Base-by-base conservation (phyloP, 2,113 vertebrate species). In the Elephantulus edwardii region DNA sequence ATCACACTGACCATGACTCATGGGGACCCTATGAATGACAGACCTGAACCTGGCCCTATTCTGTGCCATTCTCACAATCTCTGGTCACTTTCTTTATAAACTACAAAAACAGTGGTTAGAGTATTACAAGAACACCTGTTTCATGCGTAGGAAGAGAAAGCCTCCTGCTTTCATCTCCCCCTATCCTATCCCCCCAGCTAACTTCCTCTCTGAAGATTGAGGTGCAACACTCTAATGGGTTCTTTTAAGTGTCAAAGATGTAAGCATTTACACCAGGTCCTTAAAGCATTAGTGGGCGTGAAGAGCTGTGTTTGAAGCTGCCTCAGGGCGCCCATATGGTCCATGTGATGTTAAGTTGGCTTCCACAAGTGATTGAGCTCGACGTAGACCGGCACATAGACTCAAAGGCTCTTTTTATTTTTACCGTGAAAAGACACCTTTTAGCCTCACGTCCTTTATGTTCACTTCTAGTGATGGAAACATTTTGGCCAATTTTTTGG, bases 401-500 rank as follows among this genome's bases (percentile, higher is more conserved):
- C 76, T 28, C 58, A 78, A 81, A 58, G 1, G 1, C 3, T 71
- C 71, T 79, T 52, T 87, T 16, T 48, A 6, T 35, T 83, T 70
- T 94, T 90, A 5, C 79, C 86, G 60, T 74, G 54, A 83, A 93
- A 83, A 71, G 48, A 62, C 38, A 0, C 0, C 22, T 62, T 81
- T 71, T 74, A 72, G 76, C 70, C 68, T n/a, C 44, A 5, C 40
- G 90, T 85, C 40, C 64, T 88, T 87, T 68, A 56, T 75, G 12
- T 33, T 86, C 42, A 4, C 13, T 78, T 46, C 64, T 83, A 81
- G 91, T 46, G 22, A 35, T 83, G 70, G 62, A 89, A 90, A 92
- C 19, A 20, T 70, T 92, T 86, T 72, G n/a, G 8, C 80, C 86
- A 71, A 77, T 83, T 92, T 94, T 93, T 44, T 75, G 88, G 48